Base-by-base conservation (phyloP, 2,113 vertebrate genomes). In the Poeciliopsis turrubarensis region DNA sequence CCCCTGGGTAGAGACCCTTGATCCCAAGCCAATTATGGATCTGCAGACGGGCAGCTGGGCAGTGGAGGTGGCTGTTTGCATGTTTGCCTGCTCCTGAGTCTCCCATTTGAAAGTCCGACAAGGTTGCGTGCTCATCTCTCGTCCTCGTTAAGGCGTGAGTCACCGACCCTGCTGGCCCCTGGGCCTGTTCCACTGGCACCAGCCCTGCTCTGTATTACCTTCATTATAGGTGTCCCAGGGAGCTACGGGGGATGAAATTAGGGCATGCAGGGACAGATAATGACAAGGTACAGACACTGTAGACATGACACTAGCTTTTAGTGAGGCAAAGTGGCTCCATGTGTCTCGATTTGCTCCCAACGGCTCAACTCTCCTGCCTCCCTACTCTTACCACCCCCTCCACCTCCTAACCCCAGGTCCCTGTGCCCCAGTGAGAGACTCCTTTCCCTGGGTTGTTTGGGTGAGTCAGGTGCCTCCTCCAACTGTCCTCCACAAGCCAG, bases 241-340 rank as follows among this genome's bases (percentile, higher is more conserved):
- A 90, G 87, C 86, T 78, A 75, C 30, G 77, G 82, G 88, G 85
- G 87, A 86, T 89, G 88, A 92, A 92, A 93, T 92, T 92, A 93
- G 84, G 90, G 91, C 87, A 88, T 83, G 80, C 83, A 89, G 88
- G 81, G 89, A 89, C 90, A 89, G 85, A 89, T 94, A 95, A 95
- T 95, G 92, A 94, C 89, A 94, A 93, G 94, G 94, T 81, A 91
- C 86, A 78, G 80, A 89, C 47, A 75, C 78, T 83, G 86, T 88
- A 92, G 89, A 92, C 92, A 89, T 91, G 91, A 93, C 89, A 89
- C 91, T 70, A 81, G 87, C 87, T 89, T 90, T 93, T 93, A 90
- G 88, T 25, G 65, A 88, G 85, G 84, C 82, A 85, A 90, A 91
- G 86, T 91, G 91, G 80, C 87, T 90, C 91, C 90, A 92, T 93